phyloP scores from a whole-genome alignment of 2,113 vertebrate species.

The Perccottus glenii region DNA sequence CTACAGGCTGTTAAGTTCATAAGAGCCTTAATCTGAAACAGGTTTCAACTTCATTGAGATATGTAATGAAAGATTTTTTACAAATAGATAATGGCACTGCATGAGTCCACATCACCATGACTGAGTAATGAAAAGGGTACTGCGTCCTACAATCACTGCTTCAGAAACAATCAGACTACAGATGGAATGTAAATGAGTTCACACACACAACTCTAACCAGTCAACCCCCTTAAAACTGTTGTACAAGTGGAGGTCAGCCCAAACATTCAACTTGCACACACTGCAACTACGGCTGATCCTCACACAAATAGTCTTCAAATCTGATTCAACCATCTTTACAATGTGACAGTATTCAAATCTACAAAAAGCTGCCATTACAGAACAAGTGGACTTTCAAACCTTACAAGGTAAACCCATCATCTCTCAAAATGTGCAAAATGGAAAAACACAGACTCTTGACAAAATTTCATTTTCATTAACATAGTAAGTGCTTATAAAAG shows the following conservation, averaged over 20 bases:
- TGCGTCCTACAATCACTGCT: constrained; percentile 92
- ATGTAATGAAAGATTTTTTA: constrained; percentile 55
- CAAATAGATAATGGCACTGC: constrained; percentile 89
- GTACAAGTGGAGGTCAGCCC: constrained; percentile 86
- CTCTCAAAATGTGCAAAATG: constrained; percentile 93
- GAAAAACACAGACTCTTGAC: constrained; percentile 71
- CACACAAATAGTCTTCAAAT: constrained; percentile 69
- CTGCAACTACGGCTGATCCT: constrained; percentile 79
- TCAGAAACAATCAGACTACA: constrained; percentile 89
- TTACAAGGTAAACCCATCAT: constrained; percentile 77
- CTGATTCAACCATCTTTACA: constrained; percentile 78
- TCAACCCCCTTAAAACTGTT: constrained; percentile 85
- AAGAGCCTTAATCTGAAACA: constrained; percentile 48
- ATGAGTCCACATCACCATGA: constrained; percentile 88
- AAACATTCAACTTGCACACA: constrained; percentile 91
- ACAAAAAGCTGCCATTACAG: constrained; percentile 88
- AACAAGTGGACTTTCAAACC: constrained; percentile 78
- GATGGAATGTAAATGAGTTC: constrained; percentile 90
- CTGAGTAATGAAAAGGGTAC: constrained; percentile 85
- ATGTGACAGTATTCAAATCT: constrained; percentile 85
- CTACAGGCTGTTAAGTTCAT: constrained; percentile 47
- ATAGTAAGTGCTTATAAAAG: constrained; percentile 83
- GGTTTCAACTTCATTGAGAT: constrained; percentile 47
- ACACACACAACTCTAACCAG: constrained; percentile 80
- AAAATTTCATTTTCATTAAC: constrained; percentile 61